phyloP scores from a whole-genome alignment of 2,797 vertebrate species.

The Pseudopleuronectes americanus region DNA sequence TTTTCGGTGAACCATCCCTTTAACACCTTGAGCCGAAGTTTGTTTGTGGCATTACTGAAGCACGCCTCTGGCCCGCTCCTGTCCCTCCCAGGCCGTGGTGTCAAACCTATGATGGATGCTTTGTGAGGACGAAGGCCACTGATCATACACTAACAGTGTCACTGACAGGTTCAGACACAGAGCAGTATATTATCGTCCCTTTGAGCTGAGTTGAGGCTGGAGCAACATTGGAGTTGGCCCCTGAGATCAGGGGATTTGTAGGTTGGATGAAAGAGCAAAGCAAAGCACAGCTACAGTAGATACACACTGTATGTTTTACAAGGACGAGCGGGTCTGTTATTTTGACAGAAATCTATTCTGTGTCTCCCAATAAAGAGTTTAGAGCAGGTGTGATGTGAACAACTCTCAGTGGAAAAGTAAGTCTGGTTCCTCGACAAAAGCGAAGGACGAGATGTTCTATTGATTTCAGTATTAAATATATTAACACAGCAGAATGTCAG shows the following conservation, averaged over 20 bases:
- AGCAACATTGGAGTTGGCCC: conserved; percentile 16
- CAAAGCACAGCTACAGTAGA: conserved; percentile 7
- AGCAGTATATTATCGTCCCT: conserved; percentile 31
- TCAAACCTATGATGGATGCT: conserved; percentile 35
- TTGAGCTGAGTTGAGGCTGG: conserved; percentile 18
- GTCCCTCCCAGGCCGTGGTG: conserved; percentile 16
- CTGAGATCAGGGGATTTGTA: conserved; percentile 30
- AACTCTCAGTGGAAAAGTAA: conserved; percentile 42
- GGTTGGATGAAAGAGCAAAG: conserved; percentile 30
- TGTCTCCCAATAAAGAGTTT: conserved; percentile 52
- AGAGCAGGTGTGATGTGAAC: conserved; percentile 34
- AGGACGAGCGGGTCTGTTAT: conserved; percentile 28
- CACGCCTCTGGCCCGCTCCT: neutral
- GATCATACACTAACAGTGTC: conserved; percentile 16
- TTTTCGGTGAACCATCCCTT: too few species aligned
- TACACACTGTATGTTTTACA: conserved; percentile 20
- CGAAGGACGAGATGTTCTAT: conserved; percentile 19
- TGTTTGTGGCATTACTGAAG: conserved; percentile 25
- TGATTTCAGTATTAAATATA: conserved; percentile 18
- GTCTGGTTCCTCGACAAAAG: conserved; percentile 24
- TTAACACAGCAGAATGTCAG: conserved; percentile 3
- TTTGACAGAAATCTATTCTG: conserved; percentile 40
- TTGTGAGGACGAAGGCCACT: conserved; percentile 30
- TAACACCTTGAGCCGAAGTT: conserved; percentile 5
- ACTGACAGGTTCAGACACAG: conserved; percentile 19